Base-by-base conservation (phyloP, 2,888 invertebrate species). In the Incurvaria masculella region DNA sequence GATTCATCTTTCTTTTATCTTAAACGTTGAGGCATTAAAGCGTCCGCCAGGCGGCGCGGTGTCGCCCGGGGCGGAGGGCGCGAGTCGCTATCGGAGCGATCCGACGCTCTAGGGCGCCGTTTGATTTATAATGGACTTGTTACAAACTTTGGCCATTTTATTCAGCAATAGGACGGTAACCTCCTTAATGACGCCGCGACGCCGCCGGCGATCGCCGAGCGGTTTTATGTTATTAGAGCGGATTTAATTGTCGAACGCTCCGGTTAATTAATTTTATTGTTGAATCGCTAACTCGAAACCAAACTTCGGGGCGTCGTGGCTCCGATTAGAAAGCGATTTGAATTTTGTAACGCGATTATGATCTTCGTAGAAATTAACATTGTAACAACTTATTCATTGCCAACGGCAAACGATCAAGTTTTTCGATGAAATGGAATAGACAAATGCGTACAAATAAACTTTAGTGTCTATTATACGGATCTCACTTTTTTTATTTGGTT, bases 41-140 rank as follows among this genome's bases (percentile, higher is more conserved):
- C 33, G 33, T 11, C 14, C 33, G 33, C 11, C 3, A 33, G 33
- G 8, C 4, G 14, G 33, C 8, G 33, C 33, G 33, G 33, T 33
- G 33, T 33, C 33, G 33, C 33, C 33, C 14, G 33, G 11, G 33
- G n/a, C n/a, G 33, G 33, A 33, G 14, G 33, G 33, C n/a, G n/a
- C n/a, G n/a, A n/a, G n/a, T n/a, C n/a, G n/a, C n/a, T 33, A 33
- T 14, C 11, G 4, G 23, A 33, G 14, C 33, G 33, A 14, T 14
- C 4, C 33, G 11, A 8, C 33, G 33, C 4, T 23, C 23, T 67
- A 63, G 74, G 76, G 75, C 76, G 71, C 75, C 76, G 71, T 76
- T 76, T 76, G 78, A 78, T 78, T 78, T 78, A 78, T 78, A 78
- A 78, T 78, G 76, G 78, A 76, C 74, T 75, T 72, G 74, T 72